These are phyloP conservation scores for Clusia tigrina DNA, from an alignment of 2,888 invertebrate species.

Conservation along the genomic window DNA sequence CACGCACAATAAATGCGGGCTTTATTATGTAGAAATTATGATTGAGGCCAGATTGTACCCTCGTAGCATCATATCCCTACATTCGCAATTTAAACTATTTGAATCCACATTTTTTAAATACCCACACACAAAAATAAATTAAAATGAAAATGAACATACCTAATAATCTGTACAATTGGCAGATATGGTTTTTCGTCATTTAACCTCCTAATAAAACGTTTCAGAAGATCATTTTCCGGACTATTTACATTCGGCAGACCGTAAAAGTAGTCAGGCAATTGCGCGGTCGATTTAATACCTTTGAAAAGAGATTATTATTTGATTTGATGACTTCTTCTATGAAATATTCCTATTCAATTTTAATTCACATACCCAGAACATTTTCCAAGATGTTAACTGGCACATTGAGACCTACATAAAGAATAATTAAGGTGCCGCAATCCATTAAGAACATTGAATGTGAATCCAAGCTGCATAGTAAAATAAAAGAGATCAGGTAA, in stretches of 20 bases:
- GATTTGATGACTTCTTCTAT: too few species aligned
- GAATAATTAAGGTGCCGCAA: slow-evolving; percentile 79
- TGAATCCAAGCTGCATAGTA: slow-evolving; percentile 71
- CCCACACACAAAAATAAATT: too few species aligned
- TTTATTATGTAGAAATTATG: too few species aligned
- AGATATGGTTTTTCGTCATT: slow-evolving; percentile 86
- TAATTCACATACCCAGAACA: slow-evolving; percentile 70
- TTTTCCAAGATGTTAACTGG: slow-evolving; percentile 78
- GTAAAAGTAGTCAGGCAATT: slow-evolving; percentile 80
- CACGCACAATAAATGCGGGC: too few species aligned
- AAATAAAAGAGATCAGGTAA: too few species aligned
- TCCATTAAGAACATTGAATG: slow-evolving; percentile 94
- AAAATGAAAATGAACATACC: slow-evolving; percentile 67
- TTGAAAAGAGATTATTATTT: slow-evolving; percentile 8
- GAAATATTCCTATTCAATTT: neutral
- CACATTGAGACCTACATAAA: slow-evolving; percentile 85
- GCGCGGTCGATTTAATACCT: slow-evolving; percentile 76
- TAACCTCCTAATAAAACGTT: slow-evolving; percentile 81
- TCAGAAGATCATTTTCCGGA: slow-evolving; percentile 76
- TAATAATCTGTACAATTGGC: slow-evolving; percentile 81
- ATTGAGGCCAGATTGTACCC: too few species aligned
- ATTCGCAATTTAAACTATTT: too few species aligned
- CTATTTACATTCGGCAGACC: slow-evolving; percentile 81
- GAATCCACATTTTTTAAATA: too few species aligned
- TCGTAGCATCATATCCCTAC: too few species aligned